These are phyloP conservation scores for Phyto melanocephala DNA, from an alignment of 2,888 invertebrate genomes.

Conservation along the genomic window DNA sequence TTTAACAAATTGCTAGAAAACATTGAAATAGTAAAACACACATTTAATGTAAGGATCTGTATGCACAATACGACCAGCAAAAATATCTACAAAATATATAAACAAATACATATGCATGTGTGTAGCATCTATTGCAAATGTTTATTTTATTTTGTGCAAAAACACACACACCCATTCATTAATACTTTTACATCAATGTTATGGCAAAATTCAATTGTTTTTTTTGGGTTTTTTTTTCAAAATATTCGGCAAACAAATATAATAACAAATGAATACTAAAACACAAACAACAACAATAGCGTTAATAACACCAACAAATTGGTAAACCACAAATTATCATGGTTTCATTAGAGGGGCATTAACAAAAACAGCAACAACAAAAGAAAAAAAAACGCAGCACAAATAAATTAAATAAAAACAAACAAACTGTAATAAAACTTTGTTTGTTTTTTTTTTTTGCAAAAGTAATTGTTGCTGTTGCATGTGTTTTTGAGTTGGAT, in stretches of 20 bases:
- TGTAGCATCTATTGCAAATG: no score
- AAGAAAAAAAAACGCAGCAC: not conserved
- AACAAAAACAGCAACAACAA: not conserved
- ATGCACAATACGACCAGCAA: no score
- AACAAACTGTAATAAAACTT: no score
- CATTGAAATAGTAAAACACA: not conserved
- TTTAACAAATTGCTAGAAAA: slow-evolving; percentile 50
- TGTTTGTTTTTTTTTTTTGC: no score
- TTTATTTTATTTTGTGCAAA: not conserved
- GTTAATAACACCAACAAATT: slow-evolving; percentile 40
- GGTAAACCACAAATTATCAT: slow-evolving; percentile 56
- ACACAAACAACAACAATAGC: not conserved
- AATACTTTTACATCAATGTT: not conserved
- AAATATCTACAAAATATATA: no score
- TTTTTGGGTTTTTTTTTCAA: not conserved
- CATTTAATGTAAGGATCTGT: no score
- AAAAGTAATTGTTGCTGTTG: no score
- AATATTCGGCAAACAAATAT: not conserved
- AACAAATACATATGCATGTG: no score
- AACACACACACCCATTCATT: not conserved
- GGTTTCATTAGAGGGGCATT: slow-evolving; percentile 36
- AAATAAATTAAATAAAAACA: no score
- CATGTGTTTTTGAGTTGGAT: no score
- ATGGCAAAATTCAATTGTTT: slow-evolving; percentile 33
- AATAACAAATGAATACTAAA: slow-evolving; percentile 13